Conservation (phyloP, 2,113 vertebrate genomes). For the Semnopithecus entellus region DNA sequence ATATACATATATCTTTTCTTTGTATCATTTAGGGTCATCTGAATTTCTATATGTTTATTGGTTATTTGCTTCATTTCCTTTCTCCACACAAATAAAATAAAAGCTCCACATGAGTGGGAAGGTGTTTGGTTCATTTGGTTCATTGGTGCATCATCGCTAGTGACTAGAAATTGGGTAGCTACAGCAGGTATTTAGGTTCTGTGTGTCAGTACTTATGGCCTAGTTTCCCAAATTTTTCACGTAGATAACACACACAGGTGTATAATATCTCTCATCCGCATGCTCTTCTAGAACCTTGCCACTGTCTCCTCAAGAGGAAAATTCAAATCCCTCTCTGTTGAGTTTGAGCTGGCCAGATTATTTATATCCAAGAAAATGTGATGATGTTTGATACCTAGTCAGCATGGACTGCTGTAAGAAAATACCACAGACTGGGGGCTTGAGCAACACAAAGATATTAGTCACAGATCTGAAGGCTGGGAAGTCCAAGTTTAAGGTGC, state of each 20-base stretch:
- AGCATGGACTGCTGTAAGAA: background rate
- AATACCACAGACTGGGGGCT: background rate
- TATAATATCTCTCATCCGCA: too few relatives aligned
- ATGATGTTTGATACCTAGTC: background rate
- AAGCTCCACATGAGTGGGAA: background rate
- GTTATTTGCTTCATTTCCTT: background rate
- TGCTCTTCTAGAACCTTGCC: background rate
- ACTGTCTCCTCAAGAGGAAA: background rate
- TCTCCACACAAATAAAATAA: background rate
- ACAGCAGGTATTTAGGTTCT: background rate
- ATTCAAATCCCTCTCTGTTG: background rate
- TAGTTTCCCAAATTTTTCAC: background rate
- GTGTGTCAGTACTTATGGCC: background rate
- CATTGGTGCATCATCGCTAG: background rate
- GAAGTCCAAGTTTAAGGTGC: too few relatives aligned
- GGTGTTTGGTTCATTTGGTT: background rate
- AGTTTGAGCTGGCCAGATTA: background rate
- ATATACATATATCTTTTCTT: background rate
- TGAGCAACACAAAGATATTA: background rate
- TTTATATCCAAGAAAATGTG: too few relatives aligned
- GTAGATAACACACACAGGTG: background rate
- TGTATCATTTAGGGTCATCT: background rate
- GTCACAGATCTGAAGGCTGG: too few relatives aligned
- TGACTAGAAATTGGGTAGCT: background rate
- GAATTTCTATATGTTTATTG: background rate